phyloP scores from a whole-genome alignment of 2,113 vertebrate species.

The Sula dactylatra region DNA sequence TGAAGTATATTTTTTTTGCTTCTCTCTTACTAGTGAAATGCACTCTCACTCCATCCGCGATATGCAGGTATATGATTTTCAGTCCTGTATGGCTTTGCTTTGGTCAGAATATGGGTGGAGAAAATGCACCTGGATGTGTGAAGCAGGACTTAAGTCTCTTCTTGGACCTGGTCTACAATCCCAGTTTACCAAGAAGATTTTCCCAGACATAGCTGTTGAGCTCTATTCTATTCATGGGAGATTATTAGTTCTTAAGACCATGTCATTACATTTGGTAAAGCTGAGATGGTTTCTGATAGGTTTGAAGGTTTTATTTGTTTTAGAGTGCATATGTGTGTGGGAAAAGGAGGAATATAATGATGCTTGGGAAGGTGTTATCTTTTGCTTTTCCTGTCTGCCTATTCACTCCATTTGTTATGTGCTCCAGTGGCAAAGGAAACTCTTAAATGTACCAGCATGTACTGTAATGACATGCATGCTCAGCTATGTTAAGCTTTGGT shows the following conservation, averaged over 20 bases:
- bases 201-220: neutral
- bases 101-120: neutral
- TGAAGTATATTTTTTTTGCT: too few species aligned
- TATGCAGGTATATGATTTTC: neutral
- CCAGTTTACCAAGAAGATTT: neutral
- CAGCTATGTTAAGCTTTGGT: neutral
- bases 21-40: too few species aligned
- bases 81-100: neutral
- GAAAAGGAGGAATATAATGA: neutral
- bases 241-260: neutral
- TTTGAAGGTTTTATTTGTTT: neutral
- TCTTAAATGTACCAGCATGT: neutral
- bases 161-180: accelerated
- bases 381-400: neutral
- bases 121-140: neutral
- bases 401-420: neutral
- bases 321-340: neutral
- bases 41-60: too few species aligned
- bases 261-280: neutral
- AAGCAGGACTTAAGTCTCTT: neutral
- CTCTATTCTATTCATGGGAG: neutral
- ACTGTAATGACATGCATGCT: neutral
- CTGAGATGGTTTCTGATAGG: neutral
- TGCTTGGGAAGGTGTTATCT: neutral
- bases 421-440: neutral